Percentiles rank a stretch among this genome's conserved stretches.
These are phyloP conservation scores for Rhamnusium bicolor DNA, from an alignment of 2,888 invertebrate species.

Conservation along the genomic window DNA sequence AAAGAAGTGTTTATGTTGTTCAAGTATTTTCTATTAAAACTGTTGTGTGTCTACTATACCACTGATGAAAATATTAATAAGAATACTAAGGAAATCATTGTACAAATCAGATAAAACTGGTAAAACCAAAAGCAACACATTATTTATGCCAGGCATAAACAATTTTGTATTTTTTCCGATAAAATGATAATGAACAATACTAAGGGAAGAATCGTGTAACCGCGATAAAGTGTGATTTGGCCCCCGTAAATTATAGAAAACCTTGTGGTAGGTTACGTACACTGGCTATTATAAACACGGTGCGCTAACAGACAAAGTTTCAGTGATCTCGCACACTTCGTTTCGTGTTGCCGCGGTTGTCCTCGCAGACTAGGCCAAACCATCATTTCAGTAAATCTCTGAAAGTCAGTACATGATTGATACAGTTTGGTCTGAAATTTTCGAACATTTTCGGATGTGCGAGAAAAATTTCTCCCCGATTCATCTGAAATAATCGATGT, in stretches of 20 bases:
- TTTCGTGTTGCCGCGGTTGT: constrained; percentile 29
- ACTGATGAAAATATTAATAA: background rate
- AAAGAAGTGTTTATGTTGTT: too few relatives aligned
- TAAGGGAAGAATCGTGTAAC: constrained; percentile 21
- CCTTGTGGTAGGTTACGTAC: constrained; percentile 49
- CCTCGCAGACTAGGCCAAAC: constrained; percentile 42
- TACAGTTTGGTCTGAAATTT: constrained; percentile 44
- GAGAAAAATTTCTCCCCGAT: background rate
- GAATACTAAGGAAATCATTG: background rate
- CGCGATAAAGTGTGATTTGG: constrained; percentile 32
- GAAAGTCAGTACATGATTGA: constrained; percentile 52
- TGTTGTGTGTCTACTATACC: too few relatives aligned
- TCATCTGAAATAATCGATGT: background rate
- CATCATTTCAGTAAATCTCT: constrained; percentile 48
- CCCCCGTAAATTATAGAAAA: constrained; percentile 33
- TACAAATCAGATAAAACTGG: background rate
- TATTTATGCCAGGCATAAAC: constrained; percentile 22
- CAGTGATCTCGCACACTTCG: constrained; percentile 42
- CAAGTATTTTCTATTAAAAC: too few relatives aligned
- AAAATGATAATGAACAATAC: constrained; percentile 14
- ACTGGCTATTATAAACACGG: constrained; percentile 41
- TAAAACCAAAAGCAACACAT: background rate
- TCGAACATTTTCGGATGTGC: constrained; percentile 19
- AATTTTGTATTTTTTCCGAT: background rate
- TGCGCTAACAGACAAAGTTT: constrained; percentile 33